Conservation (phyloP, 1,140 invertebrate genomes). For the Tetramorium simillimum region DNA sequence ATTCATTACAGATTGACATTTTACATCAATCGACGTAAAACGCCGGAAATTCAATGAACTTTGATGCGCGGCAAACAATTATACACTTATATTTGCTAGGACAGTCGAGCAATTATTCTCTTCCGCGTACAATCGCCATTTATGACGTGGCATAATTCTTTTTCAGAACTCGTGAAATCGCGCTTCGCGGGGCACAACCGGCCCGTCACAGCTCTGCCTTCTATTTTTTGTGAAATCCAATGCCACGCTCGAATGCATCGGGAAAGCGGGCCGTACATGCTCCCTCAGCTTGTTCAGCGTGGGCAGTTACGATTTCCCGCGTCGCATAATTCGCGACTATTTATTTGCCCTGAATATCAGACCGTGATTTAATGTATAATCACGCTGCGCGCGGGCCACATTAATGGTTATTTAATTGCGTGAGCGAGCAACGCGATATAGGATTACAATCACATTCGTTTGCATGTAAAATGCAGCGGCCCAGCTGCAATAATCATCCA, state of each 20-base stretch:
- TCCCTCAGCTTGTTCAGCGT: slow-evolving; percentile 58
- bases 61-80: slow-evolving; percentile 6
- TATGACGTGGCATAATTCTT: slow-evolving; percentile 47
- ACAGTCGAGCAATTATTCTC: slow-evolving; percentile 15
- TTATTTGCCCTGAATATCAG: slow-evolving; percentile 56
- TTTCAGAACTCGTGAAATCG: slow-evolving; percentile 29
- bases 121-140: background rate
- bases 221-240: slow-evolving; percentile 75
- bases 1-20: slow-evolving; percentile 52
- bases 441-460: slow-evolving; percentile 60
- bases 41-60: background rate
- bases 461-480: slow-evolving; percentile 33
- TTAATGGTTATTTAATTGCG: slow-evolving; percentile 61
- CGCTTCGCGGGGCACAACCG: slow-evolving; percentile 27
- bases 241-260: slow-evolving; percentile 74
- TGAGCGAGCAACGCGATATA: slow-evolving; percentile 52
- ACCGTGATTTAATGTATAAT: slow-evolving; percentile 58
- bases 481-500: slow-evolving; percentile 47
- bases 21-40: background rate
- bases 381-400: slow-evolving; percentile 29
- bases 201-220: slow-evolving; percentile 33
- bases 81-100: background rate
- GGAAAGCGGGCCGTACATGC: slow-evolving; percentile 32
- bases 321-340: slow-evolving; percentile 56
- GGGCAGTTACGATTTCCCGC: slow-evolving; percentile 62